Evolutionary conservation across 2,888 invertebrate genomes (phyloP), one percentile per base, ranked within the genome.

Genomic region (Lampropteryx suffumata): DNA sequence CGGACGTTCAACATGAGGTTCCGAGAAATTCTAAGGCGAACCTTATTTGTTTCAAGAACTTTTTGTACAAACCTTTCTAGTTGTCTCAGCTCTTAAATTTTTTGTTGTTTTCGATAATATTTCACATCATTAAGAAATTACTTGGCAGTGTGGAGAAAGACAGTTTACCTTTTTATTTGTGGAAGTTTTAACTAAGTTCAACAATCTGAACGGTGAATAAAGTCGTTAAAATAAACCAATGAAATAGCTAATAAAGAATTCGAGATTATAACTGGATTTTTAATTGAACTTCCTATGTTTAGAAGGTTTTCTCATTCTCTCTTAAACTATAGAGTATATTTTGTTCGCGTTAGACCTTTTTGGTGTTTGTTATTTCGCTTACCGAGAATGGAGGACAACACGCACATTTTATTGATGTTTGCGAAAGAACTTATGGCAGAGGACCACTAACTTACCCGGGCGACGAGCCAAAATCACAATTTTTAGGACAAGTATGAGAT

Each of bases 381-480:
- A 27, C 34, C 37, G 49, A 52, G 44, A 49, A 51, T 17, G 50
- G 54, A 47, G 47, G 55, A 45, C 41, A 42, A 33, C 50, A 56
- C 48, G 50, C 35, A 39, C 35, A 55, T 62, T 58, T 62, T 61
- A 59, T 62, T 54, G 56, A 39, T 57, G 49, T 62, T 60, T 67
- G 52, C 61, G 45, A 47, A 43, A 39, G 55, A 65, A 63, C 54
- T 64, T 65, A 66, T 63, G 62, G 57, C 52, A 39, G 42, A 57
- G 53, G 49, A 45, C 57, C 35, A 24, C 24, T 56, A 58, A 61
- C 65, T 59, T 61, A 55, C 41, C 50, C 53, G 57, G 70, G 68
- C 70, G 57, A 28, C 17, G 48, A 55, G 70, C 71, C 71, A 71
- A 61, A 45, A 47, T 46, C 36, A 53, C 55, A 49, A 53, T 57